Base-by-base conservation (phyloP, 2,888 invertebrate genomes). In the Caprella mutica region DNA sequence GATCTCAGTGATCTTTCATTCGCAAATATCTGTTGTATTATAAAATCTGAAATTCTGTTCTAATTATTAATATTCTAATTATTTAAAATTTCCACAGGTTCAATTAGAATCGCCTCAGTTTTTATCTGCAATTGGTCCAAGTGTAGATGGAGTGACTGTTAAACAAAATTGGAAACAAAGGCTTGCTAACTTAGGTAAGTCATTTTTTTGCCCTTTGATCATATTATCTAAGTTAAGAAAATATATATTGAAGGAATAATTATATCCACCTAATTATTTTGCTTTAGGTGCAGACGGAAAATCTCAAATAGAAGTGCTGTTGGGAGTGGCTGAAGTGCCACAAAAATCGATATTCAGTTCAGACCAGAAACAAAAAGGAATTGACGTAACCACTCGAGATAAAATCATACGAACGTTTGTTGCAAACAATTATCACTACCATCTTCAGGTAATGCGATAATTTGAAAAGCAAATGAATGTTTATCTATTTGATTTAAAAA, bases 111-210 rank as follows among this genome's bases (percentile, higher is more conserved):
- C 65, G 14, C 64, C 66, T 5, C 61, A 66, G 51, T 67, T 66
- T 51, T 58, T 65, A 14, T 63, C 66, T 17, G 69, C 72, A 19
- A 93, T 93, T 69, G 93, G 93, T 0, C 94, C 94, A 8, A 90
- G 90, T 69, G 86, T 93, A 56, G 93, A 94, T 72, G 93, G 93
- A 38, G 92, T 93, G 65, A 88, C 93, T 65, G 88, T 92, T 69
- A 80, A 81, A 64, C 79, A 78, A 9, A 80, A 80, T 68, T 80
- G 73, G 27, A 52, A 65, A 27, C 53, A 61, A 14, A 56, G 58
- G n/a, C 46, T 59, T 21, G 30, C 52, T 8, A 63, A 63, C 14
- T 56, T 63, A 50, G 62, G 62, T 63, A 23, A 52, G 53, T 40
- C 4, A 17, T n/a, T n/a, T n/a, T n/a, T n/a, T n/a, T n/a, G n/a